A percentile compares a stretch with the other conserved stretches of the same genome.
These are phyloP conservation scores for Plotosus lineatus DNA, from an alignment of 2,113 vertebrate species.

Conservation along the genomic window DNA sequence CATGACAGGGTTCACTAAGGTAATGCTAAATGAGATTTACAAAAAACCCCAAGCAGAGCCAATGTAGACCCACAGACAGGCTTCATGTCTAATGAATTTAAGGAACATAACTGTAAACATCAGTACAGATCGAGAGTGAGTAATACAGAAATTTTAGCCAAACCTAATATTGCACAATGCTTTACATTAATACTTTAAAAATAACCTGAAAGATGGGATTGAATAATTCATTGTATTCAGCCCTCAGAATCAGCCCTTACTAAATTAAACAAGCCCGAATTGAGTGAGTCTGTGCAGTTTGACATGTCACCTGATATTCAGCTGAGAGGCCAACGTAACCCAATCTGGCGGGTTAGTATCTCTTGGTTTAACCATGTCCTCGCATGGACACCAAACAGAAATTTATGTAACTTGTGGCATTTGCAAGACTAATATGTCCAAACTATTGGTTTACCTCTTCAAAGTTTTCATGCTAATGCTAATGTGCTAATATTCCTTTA, in stretches of 20 bases:
- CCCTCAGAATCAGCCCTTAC: not conserved
- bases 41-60: not conserved
- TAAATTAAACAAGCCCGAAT: conserved; percentile 12
- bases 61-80: not conserved
- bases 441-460: not conserved
- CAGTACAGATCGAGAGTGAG: not conserved
- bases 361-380: not conserved
- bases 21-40: not conserved
- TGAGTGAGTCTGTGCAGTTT: not conserved
- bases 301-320: conserved; percentile 2
- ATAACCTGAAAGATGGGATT: not conserved
- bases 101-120: not conserved
- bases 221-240: conserved; percentile 10
- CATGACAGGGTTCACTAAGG: conserved; percentile 36
- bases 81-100: not conserved
- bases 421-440: not conserved
- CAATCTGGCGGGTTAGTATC: not conserved
- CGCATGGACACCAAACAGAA: not conserved
- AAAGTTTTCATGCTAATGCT: not conserved
- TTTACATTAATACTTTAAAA: not conserved
- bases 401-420: not conserved
- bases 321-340: not conserved
- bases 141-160: not conserved
- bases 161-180: not conserved
- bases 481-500: not conserved